phyloP scores from a whole-genome alignment of 1,140 invertebrate genomes.

The Stegodyphus dumicola region DNA sequence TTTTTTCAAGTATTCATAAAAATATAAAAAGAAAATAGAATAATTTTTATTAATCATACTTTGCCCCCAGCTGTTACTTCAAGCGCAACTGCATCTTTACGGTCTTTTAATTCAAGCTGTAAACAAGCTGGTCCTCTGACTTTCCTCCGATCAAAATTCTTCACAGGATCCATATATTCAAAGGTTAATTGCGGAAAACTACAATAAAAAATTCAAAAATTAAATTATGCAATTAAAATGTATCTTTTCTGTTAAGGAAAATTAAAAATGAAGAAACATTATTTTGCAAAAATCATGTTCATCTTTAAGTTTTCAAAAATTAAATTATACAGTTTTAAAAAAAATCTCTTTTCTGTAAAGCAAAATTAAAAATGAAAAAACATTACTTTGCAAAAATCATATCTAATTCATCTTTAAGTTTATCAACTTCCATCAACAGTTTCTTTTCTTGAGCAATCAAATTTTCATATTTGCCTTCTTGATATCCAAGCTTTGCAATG shows the following conservation, averaged over 20 bases:
- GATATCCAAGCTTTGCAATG: slow-evolving; percentile 76
- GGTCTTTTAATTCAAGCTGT: slow-evolving; percentile 81
- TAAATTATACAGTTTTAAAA: not conserved
- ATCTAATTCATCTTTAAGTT: slow-evolving; percentile 65
- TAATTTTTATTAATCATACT: slow-evolving; percentile 70
- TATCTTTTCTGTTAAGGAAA: not conserved
- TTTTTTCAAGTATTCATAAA: too few species aligned
- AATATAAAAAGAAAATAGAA: too few species aligned
- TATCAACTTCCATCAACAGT: slow-evolving; percentile 74
- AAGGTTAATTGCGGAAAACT: slow-evolving; percentile 79
- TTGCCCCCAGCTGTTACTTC: slow-evolving; percentile 87
- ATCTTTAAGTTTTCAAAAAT: slow-evolving; percentile 65
- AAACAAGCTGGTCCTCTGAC: slow-evolving; percentile 85
- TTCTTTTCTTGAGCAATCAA: slow-evolving; percentile 14
- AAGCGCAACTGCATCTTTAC: slow-evolving; percentile 80
- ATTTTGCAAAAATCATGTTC: too few species aligned
- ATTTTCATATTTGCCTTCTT: slow-evolving; percentile 65
- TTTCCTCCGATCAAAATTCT: slow-evolving; percentile 79
- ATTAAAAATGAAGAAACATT: not conserved
- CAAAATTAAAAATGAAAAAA: not conserved
- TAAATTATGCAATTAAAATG: too few species aligned
- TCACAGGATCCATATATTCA: slow-evolving; percentile 80
- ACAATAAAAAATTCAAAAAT: slow-evolving; percentile 61
- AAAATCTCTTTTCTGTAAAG: too few species aligned
- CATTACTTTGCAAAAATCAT: slow-evolving; percentile 26